Evolutionary conservation across 1,140 invertebrate species (phyloP), one percentile per base, ranked within the genome.

Genomic region (Ceratitis capitata): DNA sequence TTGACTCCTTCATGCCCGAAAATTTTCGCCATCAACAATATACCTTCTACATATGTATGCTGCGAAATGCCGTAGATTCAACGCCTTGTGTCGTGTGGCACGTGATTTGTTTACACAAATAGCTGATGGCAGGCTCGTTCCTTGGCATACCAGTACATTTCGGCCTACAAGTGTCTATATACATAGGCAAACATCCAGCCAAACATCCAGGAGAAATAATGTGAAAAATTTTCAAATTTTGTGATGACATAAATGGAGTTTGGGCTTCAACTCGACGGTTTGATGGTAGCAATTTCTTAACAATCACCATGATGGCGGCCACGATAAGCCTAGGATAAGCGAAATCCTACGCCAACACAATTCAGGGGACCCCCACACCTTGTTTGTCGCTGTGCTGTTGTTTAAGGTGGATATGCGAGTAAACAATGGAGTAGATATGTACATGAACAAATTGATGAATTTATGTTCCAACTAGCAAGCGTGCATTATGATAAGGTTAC

Each of bases 41-140:
- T 45, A 45, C 39, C 16, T 78, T 35, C 10, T 45, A n/a, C 23
- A n/a, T n/a, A n/a, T n/a, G n/a, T n/a, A n/a, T n/a, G n/a, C n/a
- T n/a, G n/a, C 35, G 64, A 26, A 53, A 74, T 9, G 29, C 29
- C 35, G 35, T 14, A 64, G 26, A 64, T 64, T 74, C 35, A 74
- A 74, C 69, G 69, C 39, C 3, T 1, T 19, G 69, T 23, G n/a
- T 45, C 39, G 69, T 78, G 69, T 78, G 1, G 69, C 69, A 78
- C 69, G 69, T 78, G 69, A 78, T 78, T 78, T 78, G 69, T 78
- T 78, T 78, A 23, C 35, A 6, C 69, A 78, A 78, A n/a, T 78
- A 74, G 64, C 64, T 74, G 29, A 3, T 4, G n/a, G 35, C 32
- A 39, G 39, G 26, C 16, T n/a, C n/a, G n/a, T n/a, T n/a, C n/a